Conservation (phyloP, 1,140 invertebrate species). For the Pomacea maculata region DNA sequence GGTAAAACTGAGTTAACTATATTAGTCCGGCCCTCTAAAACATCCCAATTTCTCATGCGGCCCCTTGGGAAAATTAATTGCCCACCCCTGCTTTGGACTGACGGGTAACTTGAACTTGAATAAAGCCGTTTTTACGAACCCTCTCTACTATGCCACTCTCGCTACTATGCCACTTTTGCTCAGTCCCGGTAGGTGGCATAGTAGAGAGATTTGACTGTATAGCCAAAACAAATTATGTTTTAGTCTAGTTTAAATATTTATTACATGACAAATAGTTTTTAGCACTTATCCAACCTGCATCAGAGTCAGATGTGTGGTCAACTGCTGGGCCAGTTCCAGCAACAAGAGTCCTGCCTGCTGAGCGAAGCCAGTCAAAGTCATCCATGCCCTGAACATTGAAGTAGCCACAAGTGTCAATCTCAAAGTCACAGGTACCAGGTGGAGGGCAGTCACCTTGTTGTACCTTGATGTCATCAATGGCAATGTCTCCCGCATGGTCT, state of each 20-base stretch:
- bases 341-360: conserved; percentile 49
- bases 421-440: conserved; percentile 59
- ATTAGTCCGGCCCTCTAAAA: too few relatives aligned
- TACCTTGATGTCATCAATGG: conserved; percentile 58
- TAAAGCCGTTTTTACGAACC: too few relatives aligned
- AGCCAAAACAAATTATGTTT: not conserved
- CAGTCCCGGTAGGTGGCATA: too few relatives aligned
- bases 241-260: too few relatives aligned
- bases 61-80: too few relatives aligned
- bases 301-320: conserved; percentile 59
- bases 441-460: conserved; percentile 41
- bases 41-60: too few relatives aligned
- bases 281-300: conserved; percentile 36
- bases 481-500: conserved; percentile 58
- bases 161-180: too few relatives aligned
- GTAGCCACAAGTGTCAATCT: conserved; percentile 57
- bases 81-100: too few relatives aligned
- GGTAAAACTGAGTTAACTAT: too few relatives aligned
- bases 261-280: not conserved
- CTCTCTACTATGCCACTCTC: too few relatives aligned
- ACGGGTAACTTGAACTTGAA: too few relatives aligned
- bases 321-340: conserved; percentile 49
- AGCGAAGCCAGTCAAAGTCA: conserved; percentile 58
- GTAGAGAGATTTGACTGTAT: too few relatives aligned
- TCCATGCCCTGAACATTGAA: conserved; percentile 41